Percentiles rank a stretch among this genome's conserved stretches.
Evolutionary conservation across 2,797 vertebrate genomes (phyloP).

Genomic region (Liparis tanakae): DNA sequence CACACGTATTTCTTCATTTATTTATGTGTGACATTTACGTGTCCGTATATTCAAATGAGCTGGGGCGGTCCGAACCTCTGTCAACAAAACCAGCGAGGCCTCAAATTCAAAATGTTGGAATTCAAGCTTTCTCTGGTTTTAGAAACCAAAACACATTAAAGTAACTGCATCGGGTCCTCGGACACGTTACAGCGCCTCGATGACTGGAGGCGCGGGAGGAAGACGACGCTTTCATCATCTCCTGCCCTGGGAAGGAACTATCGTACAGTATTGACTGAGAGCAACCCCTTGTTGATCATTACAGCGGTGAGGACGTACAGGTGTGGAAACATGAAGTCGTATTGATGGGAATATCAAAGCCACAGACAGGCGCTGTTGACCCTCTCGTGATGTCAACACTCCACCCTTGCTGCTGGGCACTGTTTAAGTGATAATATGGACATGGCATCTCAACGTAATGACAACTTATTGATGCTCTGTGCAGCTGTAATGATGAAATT

Average conservation of each 20-base stretch:
- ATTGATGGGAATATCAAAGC: conserved; percentile 83
- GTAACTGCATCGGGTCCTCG: conserved; percentile 46
- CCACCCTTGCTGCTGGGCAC: conserved; percentile 67
- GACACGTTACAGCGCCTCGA: conserved; percentile 55
- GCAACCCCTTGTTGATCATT: conserved; percentile 77
- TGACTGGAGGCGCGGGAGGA: conserved; percentile 65
- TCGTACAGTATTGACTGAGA: conserved; percentile 67
- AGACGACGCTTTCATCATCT: conserved; percentile 67
- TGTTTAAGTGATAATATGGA: conserved; percentile 80
- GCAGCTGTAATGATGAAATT: conserved; percentile 80
- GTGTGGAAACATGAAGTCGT: conserved; percentile 74
- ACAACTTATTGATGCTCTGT: conserved; percentile 80
- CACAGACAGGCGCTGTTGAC: conserved; percentile 73
- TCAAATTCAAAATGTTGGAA: conserved; percentile 60
- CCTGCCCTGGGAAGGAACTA: conserved; percentile 67
- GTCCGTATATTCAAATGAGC: too few species aligned
- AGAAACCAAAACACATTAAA: conserved; percentile 22
- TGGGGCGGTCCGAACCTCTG: too few species aligned
- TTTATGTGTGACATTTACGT: too few species aligned
- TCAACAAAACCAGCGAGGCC: conserved; percentile 55
- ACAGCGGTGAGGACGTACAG: conserved; percentile 68
- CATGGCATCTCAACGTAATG: conserved; percentile 79
- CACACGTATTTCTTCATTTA: too few species aligned
- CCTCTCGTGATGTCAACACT: conserved; percentile 66
- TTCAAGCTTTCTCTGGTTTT: conserved; percentile 46